Percentiles rank a stretch among this genome's conserved stretches.
Evolutionary conservation across 2,888 invertebrate species (phyloP).

Genomic region (Acanthosepion lycidas): DNA sequence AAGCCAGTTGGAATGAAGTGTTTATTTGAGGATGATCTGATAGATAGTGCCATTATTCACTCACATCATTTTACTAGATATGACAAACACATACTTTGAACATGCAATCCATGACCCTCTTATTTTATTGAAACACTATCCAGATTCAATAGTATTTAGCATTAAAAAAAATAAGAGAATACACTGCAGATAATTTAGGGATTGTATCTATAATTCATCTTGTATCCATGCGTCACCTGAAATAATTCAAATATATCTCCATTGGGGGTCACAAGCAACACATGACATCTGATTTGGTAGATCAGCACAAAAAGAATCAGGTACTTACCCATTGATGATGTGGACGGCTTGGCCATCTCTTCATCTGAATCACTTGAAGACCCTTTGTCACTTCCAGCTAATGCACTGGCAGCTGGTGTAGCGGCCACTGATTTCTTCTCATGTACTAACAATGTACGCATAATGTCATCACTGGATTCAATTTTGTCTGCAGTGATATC

Average conservation of each 20-base stretch:
- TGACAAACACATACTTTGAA: too few species aligned
- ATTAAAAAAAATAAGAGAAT: too few species aligned
- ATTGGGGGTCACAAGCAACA: too few species aligned
- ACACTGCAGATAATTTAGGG: too few species aligned
- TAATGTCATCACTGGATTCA: conserved; percentile 64
- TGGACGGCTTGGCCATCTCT: conserved; percentile 52
- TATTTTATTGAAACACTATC: too few species aligned
- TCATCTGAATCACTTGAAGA: conserved; percentile 68
- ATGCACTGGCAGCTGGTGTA: conserved; percentile 49
- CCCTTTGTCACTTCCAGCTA: conserved; percentile 57
- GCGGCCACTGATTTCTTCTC: conserved; percentile 58
- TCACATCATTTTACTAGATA: too few species aligned
- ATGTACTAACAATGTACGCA: conserved; percentile 66
- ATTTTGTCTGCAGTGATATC: conserved; percentile 46
- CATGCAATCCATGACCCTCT: too few species aligned
- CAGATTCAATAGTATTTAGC: too few species aligned
- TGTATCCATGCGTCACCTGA: neutral
- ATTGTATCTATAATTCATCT: too few species aligned
- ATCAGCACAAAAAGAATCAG: neutral
- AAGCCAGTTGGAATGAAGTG: too few species aligned
- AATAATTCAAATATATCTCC: neutral
- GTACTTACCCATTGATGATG: conserved; percentile 41
- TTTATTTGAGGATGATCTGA: too few species aligned
- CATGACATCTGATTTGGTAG: neutral
- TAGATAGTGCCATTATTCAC: too few species aligned